Evolutionary conservation across 2,113 vertebrate species (phyloP).

Genomic region (Campylomormyrus tamandua): DNA sequence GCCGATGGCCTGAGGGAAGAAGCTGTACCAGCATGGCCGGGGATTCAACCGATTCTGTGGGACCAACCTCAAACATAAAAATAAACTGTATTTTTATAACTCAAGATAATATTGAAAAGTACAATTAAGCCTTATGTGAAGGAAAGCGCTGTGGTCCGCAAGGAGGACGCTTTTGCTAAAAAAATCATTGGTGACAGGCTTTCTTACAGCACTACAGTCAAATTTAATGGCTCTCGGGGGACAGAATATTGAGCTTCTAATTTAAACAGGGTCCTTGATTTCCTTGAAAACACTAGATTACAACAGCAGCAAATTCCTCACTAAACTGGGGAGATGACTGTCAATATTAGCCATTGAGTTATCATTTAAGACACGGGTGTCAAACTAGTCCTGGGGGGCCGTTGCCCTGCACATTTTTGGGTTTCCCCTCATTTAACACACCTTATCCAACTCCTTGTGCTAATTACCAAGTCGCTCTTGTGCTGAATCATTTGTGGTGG

Average conservation of each 20-base stretch:
- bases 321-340: neutral
- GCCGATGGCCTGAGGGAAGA: too few relatives aligned
- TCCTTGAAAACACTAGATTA: neutral
- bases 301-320: neutral
- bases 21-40: neutral
- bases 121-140: neutral
- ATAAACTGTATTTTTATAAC: neutral
- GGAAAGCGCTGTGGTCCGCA: neutral
- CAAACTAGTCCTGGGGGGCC: too few relatives aligned
- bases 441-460: too few relatives aligned
- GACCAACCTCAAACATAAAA: neutral
- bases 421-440: too few relatives aligned
- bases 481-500: too few relatives aligned
- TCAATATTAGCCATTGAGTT: neutral
- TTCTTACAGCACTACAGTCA: neutral
- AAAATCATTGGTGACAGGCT: neutral
- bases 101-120: neutral
- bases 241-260: neutral
- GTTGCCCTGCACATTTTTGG: too few relatives aligned
- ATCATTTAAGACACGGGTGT: neutral
- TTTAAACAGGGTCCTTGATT: neutral
- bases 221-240: neutral
- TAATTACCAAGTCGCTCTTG: too few relatives aligned
- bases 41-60: neutral
- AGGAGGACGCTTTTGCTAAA: neutral